Conservation (phyloP, 2,113 vertebrate species). For the Campylorhamphus procurvoides region DNA sequence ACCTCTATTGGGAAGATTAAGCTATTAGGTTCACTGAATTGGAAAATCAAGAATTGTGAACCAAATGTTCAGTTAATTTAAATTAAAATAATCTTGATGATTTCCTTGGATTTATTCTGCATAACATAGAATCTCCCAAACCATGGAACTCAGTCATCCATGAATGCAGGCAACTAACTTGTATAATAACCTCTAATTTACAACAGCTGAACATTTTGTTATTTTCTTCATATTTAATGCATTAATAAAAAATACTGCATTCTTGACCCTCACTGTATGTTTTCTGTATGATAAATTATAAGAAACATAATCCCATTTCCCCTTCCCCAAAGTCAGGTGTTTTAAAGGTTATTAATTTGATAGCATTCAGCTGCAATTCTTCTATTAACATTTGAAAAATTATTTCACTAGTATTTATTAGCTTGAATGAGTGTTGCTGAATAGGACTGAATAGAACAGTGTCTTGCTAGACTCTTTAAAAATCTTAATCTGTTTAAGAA, state of each 20-base stretch:
- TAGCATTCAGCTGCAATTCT: background rate
- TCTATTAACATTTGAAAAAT: background rate
- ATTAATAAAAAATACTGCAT: background rate
- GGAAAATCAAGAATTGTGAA: conserved; percentile 15
- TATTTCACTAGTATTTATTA: background rate
- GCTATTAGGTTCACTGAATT: conserved; percentile 2
- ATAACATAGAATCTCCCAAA: background rate
- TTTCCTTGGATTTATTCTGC: background rate
- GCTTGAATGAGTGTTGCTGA: background rate
- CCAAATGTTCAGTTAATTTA: conserved; percentile 11
- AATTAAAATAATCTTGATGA: background rate
- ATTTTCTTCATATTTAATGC: background rate
- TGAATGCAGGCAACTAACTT: background rate
- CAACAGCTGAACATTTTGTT: background rate
- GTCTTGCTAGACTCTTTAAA: background rate
- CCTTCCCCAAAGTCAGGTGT: background rate
- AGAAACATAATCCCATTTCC: background rate
- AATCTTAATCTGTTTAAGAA: background rate
- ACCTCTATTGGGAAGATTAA: background rate
- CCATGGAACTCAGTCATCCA: background rate
- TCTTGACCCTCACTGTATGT: background rate
- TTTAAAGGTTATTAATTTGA: background rate
- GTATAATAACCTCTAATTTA: background rate
- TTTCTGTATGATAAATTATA: background rate
- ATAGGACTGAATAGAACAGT: background rate